Base-by-base conservation (phyloP, 2,797 vertebrate genomes). In the Gorsachius magnificus region DNA sequence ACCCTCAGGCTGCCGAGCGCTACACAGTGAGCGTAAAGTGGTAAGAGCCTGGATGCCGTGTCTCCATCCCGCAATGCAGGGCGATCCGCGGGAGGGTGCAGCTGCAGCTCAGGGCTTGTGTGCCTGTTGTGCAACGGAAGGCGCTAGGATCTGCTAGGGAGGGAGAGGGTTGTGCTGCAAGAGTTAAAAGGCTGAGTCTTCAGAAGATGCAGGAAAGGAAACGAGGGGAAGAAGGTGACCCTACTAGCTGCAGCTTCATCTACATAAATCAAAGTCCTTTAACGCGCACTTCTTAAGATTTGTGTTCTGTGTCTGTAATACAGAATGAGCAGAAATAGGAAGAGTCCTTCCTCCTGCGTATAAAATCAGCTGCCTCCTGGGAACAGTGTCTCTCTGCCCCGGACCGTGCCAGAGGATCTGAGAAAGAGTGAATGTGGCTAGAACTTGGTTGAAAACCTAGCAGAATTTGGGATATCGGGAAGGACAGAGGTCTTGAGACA, bases 261-360 rank as follows among this genome's bases (percentile, higher is more conserved):
- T 71, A 11, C 48, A 6, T 63, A 82, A 70, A 74, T 75, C 18
- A 3, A 82, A 82, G 29, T 61, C 50, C 64, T 50, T 71, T 81
- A 41, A 29, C 35, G 13, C 89, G 8, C 11, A 1, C 1, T 89
- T 75, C 16, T 31, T 71, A 35, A 63, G 20, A 57, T 58, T 79
- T 80, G 43, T 74, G 19, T 83, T 72, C 35, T 65, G 10, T 48
- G 9, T 56, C 28, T 20, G 1, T 76, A 69, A 22, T 9, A n/a
- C 12, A 93, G 15, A 94, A 85, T 0, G 9, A 61, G 22, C 13
- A 86, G 83, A 69, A 87, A 36, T 7, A 65, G n/a, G 22, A 61
- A 65, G 14, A 8, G 5, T 65, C 17, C n/a, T 83, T 85, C 28
- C 10, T 85, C 16, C 12, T 16, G 10, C 0, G 0, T 61, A 3